Evolutionary conservation across 2,888 invertebrate genomes (phyloP).

Genomic region (Caenorhabditis sulstoni): DNA sequence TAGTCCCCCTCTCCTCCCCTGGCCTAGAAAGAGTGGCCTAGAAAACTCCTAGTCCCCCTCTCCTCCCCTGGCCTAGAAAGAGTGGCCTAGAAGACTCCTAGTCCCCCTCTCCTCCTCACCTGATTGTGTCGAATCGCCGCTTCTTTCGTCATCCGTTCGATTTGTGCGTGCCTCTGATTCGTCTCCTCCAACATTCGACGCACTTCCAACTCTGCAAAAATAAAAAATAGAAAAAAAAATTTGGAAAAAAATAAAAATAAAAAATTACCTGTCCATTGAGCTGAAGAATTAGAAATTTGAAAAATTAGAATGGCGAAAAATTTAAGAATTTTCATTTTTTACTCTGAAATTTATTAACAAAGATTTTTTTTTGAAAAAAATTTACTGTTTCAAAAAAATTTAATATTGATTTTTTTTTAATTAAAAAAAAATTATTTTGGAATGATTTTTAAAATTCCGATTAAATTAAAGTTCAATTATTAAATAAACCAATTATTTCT

Average conservation of each 20-base stretch:
- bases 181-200: constrained; percentile 31
- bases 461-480: neutral
- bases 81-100: too few relatives aligned
- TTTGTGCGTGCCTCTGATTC: constrained; percentile 40
- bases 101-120: constrained; percentile 1
- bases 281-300: constrained; percentile 5
- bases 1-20: neutral
- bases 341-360: too few relatives aligned
- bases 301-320: neutral
- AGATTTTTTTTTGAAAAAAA: neutral
- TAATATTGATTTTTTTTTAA: too few relatives aligned
- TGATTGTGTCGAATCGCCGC: constrained; percentile 57
- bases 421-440: neutral
- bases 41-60: too few relatives aligned
- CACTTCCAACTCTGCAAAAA: constrained; percentile 44
- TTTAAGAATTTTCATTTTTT: neutral
- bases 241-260: neutral
- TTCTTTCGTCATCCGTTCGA: constrained; percentile 58
- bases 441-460: neutral
- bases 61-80: too few relatives aligned
- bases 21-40: too few relatives aligned
- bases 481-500: too few relatives aligned
- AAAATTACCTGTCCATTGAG: constrained; percentile 45
- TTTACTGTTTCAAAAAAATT: neutral
- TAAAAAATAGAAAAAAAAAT: neutral